Conservation (phyloP, 2,113 vertebrate genomes). For the Pipra filicauda region DNA sequence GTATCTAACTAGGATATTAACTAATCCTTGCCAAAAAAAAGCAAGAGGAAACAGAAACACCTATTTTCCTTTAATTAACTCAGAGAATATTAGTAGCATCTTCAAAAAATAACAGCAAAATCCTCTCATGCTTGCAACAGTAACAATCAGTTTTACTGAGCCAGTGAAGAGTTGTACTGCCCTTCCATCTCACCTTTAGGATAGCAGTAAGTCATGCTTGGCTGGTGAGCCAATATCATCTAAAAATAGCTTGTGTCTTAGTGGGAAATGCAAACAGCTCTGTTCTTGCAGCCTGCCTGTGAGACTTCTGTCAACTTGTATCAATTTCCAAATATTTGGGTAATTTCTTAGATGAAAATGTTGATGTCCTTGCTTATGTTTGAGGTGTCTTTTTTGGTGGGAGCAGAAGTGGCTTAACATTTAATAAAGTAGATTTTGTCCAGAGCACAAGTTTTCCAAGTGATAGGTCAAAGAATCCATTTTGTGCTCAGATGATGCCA, state of each 20-base stretch:
- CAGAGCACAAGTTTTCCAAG: not conserved
- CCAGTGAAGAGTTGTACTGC: not conserved
- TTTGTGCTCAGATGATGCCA: not conserved
- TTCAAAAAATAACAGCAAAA: not conserved
- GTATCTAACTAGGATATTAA: not conserved
- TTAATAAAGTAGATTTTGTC: not conserved
- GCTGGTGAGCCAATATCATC: not conserved
- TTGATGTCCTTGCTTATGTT: not conserved
- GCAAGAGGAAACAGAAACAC: not conserved
- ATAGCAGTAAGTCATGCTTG: not conserved
- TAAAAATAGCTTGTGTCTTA: conserved; percentile 43
- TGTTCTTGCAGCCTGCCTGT: not conserved
- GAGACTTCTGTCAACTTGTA: not conserved
- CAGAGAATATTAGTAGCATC: not conserved
- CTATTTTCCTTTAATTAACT: not conserved
- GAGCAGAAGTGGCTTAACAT: not conserved
- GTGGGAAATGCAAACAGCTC: not conserved
- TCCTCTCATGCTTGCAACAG: not conserved
- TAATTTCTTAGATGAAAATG: not conserved
- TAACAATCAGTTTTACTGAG: not conserved
- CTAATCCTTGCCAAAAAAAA: not conserved
- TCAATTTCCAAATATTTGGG: not conserved
- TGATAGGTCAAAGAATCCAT: not conserved
- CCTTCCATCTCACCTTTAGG: conserved; percentile 22
- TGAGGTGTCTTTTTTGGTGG: not conserved